phyloP scores from a whole-genome alignment of 2,888 invertebrate species.

The Aporophyla lueneburgensis region DNA sequence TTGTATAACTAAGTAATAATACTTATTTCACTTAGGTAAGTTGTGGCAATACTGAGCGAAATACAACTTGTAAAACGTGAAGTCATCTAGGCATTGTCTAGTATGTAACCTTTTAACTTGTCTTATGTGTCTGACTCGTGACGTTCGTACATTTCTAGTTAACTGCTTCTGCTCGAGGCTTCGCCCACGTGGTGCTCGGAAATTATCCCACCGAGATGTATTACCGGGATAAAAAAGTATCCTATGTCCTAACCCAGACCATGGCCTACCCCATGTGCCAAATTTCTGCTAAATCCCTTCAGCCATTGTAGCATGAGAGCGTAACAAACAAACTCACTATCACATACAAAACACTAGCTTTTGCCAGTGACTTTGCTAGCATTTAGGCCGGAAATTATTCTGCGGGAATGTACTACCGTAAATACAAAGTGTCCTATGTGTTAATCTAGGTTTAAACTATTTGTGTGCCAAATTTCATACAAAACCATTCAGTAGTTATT shows the following conservation, averaged over 20 bases:
- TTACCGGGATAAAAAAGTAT: neutral
- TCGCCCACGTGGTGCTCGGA: neutral
- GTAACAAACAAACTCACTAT: neutral
- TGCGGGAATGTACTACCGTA: too few relatives aligned
- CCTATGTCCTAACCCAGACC: neutral
- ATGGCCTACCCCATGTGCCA: neutral
- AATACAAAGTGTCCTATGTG: too few relatives aligned
- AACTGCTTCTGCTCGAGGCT: neutral
- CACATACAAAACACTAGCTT: neutral
- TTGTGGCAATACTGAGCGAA: slow-evolving; percentile 21
- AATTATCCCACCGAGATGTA: neutral
- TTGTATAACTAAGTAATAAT: slow-evolving; percentile 2
- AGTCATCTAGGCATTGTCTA: neutral
- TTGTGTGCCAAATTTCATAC: too few relatives aligned
- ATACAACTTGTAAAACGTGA: neutral
- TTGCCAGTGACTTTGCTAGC: too few relatives aligned
- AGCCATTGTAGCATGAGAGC: neutral
- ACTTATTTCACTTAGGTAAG: slow-evolving; percentile 8
- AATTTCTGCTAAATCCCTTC: too few relatives aligned
- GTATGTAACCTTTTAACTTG: neutral
- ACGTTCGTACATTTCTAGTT: neutral
- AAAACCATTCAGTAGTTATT: neutral
- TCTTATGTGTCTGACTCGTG: neutral
- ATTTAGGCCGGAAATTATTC: too few relatives aligned
- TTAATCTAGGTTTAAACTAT: too few relatives aligned